Evolutionary conservation across 2,113 vertebrate genomes (phyloP).

Genomic region (Laticauda laticaudata): DNA sequence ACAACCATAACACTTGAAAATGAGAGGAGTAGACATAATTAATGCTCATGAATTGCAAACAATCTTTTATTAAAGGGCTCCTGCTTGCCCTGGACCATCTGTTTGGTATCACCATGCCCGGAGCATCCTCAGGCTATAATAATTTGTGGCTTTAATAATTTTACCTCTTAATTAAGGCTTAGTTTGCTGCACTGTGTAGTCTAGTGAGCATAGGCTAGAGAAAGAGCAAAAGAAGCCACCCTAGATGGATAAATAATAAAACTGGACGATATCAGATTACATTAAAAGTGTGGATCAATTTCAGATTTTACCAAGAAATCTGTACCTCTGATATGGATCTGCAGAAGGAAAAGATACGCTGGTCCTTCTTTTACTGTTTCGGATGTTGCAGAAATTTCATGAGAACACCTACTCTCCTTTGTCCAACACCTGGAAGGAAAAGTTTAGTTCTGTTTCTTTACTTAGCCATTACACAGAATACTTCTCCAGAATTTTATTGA

Average conservation of each 20-base stretch:
- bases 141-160: slow-evolving; percentile 89
- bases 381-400: neutral
- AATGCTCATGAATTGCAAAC: slow-evolving; percentile 98
- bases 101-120: slow-evolving; percentile 77
- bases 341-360: neutral
- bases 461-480: neutral
- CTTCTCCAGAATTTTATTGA: neutral
- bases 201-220: slow-evolving; percentile 40
- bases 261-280: neutral
- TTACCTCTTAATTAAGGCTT: slow-evolving; percentile 79
- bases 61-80: slow-evolving; percentile 75
- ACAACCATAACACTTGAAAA: slow-evolving; percentile 77
- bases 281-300: neutral
- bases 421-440: neutral
- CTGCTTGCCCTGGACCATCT: slow-evolving; percentile 83
- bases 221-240: slow-evolving; percentile 15
- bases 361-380: neutral
- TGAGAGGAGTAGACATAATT: slow-evolving; percentile 82
- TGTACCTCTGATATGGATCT: neutral
- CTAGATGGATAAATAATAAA: slow-evolving; percentile 44
- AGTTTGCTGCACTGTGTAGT: slow-evolving; percentile 46
- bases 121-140: slow-evolving; percentile 77
- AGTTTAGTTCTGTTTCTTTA: neutral
- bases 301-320: neutral
- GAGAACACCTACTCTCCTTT: neutral